These are phyloP conservation scores for Lasioglossum marginatum DNA, from an alignment of 2,888 invertebrate species.

Conservation along the genomic window DNA sequence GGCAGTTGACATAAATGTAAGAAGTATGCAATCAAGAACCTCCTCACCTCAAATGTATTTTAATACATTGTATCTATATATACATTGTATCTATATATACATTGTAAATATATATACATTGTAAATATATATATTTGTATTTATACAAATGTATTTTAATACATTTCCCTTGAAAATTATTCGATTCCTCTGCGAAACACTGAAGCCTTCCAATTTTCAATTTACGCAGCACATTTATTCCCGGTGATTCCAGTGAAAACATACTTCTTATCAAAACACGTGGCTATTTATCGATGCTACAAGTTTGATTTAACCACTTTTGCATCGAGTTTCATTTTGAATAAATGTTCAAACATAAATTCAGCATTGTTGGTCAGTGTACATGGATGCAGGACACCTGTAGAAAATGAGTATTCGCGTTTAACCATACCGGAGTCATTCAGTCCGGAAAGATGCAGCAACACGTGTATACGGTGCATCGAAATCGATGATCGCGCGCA, in stretches of 20 bases:
- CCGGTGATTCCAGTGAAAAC: background rate
- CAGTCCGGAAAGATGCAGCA: background rate
- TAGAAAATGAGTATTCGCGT: background rate
- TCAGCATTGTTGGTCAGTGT: background rate
- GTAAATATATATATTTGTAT: no score
- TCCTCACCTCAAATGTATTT: no score
- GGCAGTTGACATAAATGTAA: no score
- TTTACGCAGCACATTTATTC: background rate
- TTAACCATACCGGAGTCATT: background rate
- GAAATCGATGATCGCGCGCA: background rate
- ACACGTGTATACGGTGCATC: background rate
- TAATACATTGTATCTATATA: no score
- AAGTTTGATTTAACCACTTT: background rate
- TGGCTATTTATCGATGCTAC: background rate
- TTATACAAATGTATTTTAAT: no score
- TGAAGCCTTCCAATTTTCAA: background rate
- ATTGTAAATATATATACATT: no score
- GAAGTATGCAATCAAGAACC: background rate
- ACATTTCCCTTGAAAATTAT: background rate
- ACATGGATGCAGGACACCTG: background rate
- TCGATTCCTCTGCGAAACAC: background rate
- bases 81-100: no score
- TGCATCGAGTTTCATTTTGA: background rate
- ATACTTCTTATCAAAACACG: background rate
- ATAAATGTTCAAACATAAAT: background rate